Base-by-base conservation (phyloP, 1,140 invertebrate species). In the Sesamia nonagrioides region DNA sequence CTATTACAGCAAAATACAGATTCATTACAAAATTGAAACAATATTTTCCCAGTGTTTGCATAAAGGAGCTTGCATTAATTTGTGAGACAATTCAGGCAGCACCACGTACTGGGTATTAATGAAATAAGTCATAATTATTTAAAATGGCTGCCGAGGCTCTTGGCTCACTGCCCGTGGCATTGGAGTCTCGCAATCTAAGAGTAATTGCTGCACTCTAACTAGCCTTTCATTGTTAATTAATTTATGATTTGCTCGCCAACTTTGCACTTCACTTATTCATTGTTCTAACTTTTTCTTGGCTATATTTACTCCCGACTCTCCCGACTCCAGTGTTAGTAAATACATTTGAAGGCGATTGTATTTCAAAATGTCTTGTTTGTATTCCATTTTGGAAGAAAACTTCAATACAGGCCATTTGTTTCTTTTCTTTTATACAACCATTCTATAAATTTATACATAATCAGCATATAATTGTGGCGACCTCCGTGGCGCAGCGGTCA, bases 221-320 rank as follows among this genome's bases (percentile, higher is more conserved):
- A 82, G 78, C 78, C 84, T 89, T 84, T 87, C 84, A 82, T 84
- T 91, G 88, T 92, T 92, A 93, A 92, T 93, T 92, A 93, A 92
- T 93, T 92, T 91, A 91, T 91, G 89, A 93, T 92, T 90, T 88
- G 79, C 87, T 81, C 84, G 87, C 86, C 85, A 88, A 88, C 58
- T 75, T 75, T 68, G 9, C 63, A 21, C 42, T 48, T 48, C 17
- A 8, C 3, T 68, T 48, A 17, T 50, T 50, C 40, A 21, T 63
- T 63, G 35, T 42, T 35, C 37, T 42, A 42, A 37, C 35, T n/a
- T 61, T 40, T 61, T 8, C 6, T 60, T n/a, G n/a, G n/a, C n/a
- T n/a, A n/a, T n/a, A n/a, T n/a, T n/a, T n/a, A n/a, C n/a, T n/a
- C n/a, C n/a, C n/a, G n/a, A n/a, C n/a, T n/a, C n/a, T n/a, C n/a